Evolutionary conservation across 2,113 vertebrate genomes (phyloP).

Genomic region (Salvelinus sp.): DNA sequence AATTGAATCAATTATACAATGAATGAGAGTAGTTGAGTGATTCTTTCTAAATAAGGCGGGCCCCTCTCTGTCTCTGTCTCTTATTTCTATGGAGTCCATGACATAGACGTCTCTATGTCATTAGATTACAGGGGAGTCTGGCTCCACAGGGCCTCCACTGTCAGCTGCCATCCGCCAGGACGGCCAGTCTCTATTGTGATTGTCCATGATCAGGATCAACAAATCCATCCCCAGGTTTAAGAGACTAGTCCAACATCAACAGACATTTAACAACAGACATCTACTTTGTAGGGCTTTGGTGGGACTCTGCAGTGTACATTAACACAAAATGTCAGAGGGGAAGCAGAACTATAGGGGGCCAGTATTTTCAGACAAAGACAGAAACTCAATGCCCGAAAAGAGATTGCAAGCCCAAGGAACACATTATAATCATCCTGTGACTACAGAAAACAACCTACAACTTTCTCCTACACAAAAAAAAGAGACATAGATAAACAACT

Average conservation of each 20-base stretch:
- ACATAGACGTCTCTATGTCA: not conserved
- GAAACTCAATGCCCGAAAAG: not conserved
- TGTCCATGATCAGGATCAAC: not conserved
- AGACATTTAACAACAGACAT: constrained; percentile 7
- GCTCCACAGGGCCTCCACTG: not conserved
- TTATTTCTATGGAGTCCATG: too few species aligned
- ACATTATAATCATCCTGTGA: not conserved
- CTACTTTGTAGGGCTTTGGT: not conserved
- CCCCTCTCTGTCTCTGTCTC: not conserved
- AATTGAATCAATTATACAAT: too few species aligned
- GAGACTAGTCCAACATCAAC: not conserved
- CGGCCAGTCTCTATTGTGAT: not conserved
- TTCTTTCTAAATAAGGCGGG: not conserved
- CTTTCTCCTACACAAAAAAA: not conserved
- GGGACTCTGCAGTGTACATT: not conserved
- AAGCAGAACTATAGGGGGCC: not conserved
- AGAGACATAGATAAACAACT: not conserved
- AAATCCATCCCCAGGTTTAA: not conserved
- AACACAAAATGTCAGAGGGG: not conserved
- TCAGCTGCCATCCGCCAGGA: not conserved
- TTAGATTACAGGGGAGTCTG: not conserved
- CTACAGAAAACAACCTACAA: not conserved
- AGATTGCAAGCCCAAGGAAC: not conserved
- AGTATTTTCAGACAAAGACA: not conserved
- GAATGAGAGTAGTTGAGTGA: not conserved